Evolutionary conservation across 2,113 vertebrate species (phyloP).

Genomic region (Cyanistes caeruleus): DNA sequence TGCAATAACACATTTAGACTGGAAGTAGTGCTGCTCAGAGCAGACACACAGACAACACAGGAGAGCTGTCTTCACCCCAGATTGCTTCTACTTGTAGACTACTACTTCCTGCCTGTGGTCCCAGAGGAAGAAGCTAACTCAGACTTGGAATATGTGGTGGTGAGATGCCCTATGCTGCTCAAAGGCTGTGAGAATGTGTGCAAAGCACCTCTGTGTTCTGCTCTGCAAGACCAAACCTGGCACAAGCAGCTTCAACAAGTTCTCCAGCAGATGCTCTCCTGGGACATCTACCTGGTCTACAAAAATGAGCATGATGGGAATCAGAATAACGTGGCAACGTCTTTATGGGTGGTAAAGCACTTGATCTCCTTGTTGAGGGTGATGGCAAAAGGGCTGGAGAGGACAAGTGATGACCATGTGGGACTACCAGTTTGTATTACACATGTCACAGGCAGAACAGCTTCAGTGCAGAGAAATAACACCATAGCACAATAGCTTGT

Average conservation of each 20-base stretch:
- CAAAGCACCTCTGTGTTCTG: not conserved
- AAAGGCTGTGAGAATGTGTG: not conserved
- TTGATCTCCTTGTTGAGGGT: not conserved
- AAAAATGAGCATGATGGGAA: not conserved
- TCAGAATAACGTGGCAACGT: not conserved
- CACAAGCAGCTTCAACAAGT: not conserved
- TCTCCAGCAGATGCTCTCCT: not conserved
- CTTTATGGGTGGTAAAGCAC: not conserved
- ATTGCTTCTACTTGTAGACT: not conserved
- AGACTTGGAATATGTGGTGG: not conserved
- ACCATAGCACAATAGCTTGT: not conserved
- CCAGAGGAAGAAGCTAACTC: not conserved
- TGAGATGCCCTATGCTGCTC: not conserved
- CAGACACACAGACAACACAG: not conserved
- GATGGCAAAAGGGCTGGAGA: not conserved
- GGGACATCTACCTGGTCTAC: not conserved
- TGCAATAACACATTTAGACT: not conserved
- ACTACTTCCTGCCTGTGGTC: not conserved
- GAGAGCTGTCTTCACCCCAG: not conserved
- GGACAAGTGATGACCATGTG: not conserved
- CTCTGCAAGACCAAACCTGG: not conserved
- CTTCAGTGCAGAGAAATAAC: not conserved
- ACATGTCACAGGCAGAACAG: not conserved
- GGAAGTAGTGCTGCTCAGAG: not conserved
- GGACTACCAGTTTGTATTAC: not conserved